Base-by-base conservation (phyloP, 2,113 vertebrate genomes). In the Brachionichthys hirsutus region DNA sequence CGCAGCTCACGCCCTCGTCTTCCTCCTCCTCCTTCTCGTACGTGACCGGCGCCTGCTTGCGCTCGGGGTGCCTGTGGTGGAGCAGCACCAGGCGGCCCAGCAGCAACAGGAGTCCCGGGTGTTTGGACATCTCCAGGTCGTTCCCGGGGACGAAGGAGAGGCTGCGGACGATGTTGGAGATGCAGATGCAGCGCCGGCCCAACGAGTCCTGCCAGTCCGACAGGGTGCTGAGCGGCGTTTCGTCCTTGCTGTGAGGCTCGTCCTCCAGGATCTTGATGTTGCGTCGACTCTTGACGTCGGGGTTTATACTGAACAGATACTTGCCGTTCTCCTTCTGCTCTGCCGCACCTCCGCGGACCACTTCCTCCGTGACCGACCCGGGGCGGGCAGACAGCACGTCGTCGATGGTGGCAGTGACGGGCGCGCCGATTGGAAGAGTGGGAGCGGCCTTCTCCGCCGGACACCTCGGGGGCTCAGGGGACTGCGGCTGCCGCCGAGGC, bases 1-100 rank as follows among this genome's bases (percentile, higher is more conserved):
- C 94, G 70, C 94, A 94, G 89, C 94, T 94, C 87, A 94, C 93
- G 30, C 94, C 95, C 76, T 95, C 95, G 63, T 97, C 97, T 74
- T 95, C 94, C 53, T 98, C 96, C 36, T 98, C 97, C 86, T 99
- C 97, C 58, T 98, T 98, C 87, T 98, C 96, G 0, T 98, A 98
- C 59, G 96, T 98, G 56, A 98, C 94, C 1, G 95, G 96, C 0
- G 97, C 95, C 89, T 97, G 96, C 63, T 97, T 97, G 87, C 96
- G 94, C 58, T 98, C 97, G 0, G 96, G 97, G 84, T 99, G 97
- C 87, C 94, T 92, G 83, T 98, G 97, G 75, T 98, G 95, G 61
- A 98, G 92, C 62, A 99, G 92, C 45, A 99, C 94, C 75, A 98
- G 90, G 62, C 95, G 95, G 73, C 97, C 94, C 62, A 99, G 85